Conservation (phyloP, 2,888 invertebrate genomes). For the Teleiodes luculella region DNA sequence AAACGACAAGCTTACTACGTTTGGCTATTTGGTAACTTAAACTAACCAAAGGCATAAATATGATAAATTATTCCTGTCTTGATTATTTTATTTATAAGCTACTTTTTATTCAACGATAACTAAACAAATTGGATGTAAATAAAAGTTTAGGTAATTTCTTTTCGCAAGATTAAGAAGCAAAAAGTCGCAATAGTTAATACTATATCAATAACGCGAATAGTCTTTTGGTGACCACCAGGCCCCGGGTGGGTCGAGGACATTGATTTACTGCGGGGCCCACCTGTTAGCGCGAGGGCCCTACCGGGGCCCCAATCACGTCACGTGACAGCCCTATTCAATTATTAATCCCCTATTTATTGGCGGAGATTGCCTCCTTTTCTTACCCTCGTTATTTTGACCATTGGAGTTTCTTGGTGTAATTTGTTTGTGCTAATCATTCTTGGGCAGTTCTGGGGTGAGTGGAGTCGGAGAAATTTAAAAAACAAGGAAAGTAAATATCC, state of each 20-base stretch:
- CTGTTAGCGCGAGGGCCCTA: constrained; percentile 39
- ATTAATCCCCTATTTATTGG: constrained; percentile 14
- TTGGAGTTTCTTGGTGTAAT: background rate
- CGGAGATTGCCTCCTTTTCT: constrained; percentile 1
- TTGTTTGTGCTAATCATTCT: background rate
- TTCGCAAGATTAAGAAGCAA: too few species aligned
- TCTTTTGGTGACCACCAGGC: constrained; percentile 7
- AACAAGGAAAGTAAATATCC: too few species aligned
- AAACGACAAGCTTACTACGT: too few species aligned
- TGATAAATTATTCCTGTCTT: too few species aligned
- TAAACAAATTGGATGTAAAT: too few species aligned
- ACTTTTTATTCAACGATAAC: too few species aligned
- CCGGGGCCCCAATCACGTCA: constrained; percentile 8
- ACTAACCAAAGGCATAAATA: too few species aligned
- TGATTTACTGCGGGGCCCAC: constrained; percentile 49
- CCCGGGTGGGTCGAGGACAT: constrained; percentile 18
- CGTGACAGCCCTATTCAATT: constrained; percentile 12
- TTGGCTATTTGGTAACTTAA: too few species aligned
- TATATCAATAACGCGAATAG: constrained; percentile 21
- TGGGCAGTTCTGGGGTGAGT: background rate
- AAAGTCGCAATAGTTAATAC: too few species aligned
- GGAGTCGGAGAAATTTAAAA: too few species aligned
- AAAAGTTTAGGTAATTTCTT: too few species aligned
- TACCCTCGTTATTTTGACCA: background rate
- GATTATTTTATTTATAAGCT: too few species aligned